Base-by-base conservation (phyloP, 2,888 invertebrate genomes). In the Trissolcus japonicus region DNA sequence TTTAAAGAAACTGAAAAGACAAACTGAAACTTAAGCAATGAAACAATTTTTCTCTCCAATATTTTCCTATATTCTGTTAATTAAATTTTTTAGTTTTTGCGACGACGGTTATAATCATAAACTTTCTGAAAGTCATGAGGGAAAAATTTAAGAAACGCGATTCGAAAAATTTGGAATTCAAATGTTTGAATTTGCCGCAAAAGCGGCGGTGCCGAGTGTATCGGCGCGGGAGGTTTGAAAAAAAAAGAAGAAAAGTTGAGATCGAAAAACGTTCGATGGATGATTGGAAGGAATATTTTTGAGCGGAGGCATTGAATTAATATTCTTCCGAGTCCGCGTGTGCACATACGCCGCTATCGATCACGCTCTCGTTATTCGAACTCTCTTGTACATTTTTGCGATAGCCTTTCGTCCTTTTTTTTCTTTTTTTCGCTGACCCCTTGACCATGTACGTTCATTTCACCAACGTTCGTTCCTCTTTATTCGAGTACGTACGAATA, bases 401-500 rank as follows among this genome's bases (percentile, higher is more conserved):
- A 41, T 43, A 51, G 56, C 78, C 71, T 77, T 79, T 69, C 53
- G 19, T 56, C 43, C 60, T 83, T 83, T 85, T 83, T 84, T 83
- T 85, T 84, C 84, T 83, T 84, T 83, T 84, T 82, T 84, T 83
- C 85, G 83, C 82, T 84, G 82, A 81, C 82, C 82, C 82, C 76
- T 77, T 77, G 76, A 77, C 76, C 76, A 77, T 77, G 72, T 77
- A 72, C 63, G 76, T 73, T 79, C 74, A 72, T 76, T 78, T 79
- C 68, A 65, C 7, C 69, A 59, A 57, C 79, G 79, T 72, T 68
- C 79, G 76, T 75, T 71, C 83, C 84, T 84, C 84, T 82, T 25
- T 84, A 83, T 82, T 86, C 83, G 83, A 84, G 84, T 80, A 80
- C 81, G 82, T 83, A 85, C 83, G 83, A 85, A 77, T 77, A 77